These are phyloP conservation scores for Microtus oregoni DNA, from an alignment of 2,113 vertebrate species.

Conservation along the genomic window DNA sequence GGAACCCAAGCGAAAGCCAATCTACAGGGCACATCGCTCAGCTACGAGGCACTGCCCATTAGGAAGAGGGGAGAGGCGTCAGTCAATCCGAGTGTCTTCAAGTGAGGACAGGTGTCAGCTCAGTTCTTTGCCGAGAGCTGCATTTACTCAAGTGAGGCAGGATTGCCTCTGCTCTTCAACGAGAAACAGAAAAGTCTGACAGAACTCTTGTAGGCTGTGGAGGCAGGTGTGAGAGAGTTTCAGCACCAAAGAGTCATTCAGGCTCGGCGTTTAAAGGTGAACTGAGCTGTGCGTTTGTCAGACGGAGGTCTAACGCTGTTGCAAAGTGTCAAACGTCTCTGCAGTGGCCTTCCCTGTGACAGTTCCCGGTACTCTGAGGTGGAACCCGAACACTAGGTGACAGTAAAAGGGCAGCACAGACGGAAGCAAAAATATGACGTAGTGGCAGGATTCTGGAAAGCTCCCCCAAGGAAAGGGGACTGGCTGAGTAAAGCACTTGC, in stretches of 20 bases:
- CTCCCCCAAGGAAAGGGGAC: neutral
- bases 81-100: neutral
- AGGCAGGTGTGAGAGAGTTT: neutral
- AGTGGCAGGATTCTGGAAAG: neutral
- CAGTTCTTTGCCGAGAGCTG: neutral
- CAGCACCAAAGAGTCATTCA: neutral
- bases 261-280: slow-evolving; percentile 4
- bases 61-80: neutral
- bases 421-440: neutral
- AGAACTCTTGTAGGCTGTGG: neutral
- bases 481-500: neutral
- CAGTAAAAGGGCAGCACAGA: neutral
- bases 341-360: neutral
- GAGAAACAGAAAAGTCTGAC: neutral
- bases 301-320: neutral
- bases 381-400: neutral
- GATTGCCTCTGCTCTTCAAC: neutral
- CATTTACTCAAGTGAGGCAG: neutral
- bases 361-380: neutral
- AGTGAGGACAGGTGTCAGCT: neutral
- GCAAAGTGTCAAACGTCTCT: neutral
- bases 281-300: neutral
- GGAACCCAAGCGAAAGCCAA: neutral
- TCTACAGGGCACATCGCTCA: neutral
- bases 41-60: neutral